Percentiles rank a stretch among this genome's conserved stretches.
These are phyloP conservation scores for Podarcis lilfordi DNA, from an alignment of 2,797 vertebrate genomes.

Conservation along the genomic window DNA sequence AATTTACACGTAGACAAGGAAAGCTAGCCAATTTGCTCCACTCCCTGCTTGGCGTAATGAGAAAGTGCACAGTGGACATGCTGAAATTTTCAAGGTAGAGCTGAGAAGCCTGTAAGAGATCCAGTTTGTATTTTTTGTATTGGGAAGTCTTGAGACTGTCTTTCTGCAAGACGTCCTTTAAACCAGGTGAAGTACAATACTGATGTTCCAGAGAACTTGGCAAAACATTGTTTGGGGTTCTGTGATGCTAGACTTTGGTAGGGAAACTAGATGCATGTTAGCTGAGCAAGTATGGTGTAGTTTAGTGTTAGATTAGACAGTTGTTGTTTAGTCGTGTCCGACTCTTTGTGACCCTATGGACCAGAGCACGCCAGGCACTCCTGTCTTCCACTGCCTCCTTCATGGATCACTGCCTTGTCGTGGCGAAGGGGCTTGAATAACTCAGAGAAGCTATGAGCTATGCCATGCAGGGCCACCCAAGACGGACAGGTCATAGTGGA, in stretches of 20 bases:
- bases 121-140: background rate
- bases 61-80: background rate
- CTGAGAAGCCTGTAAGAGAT: background rate
- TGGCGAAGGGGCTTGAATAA: too few species aligned
- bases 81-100: background rate
- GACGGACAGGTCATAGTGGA: too few species aligned
- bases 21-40: background rate
- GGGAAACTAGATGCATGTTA: background rate
- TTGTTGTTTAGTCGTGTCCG: too few species aligned
- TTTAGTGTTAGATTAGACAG: background rate
- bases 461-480: too few species aligned
- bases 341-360: too few species aligned
- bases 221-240: background rate
- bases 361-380: too few species aligned
- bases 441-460: too few species aligned
- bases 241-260: background rate
- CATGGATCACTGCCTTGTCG: too few species aligned
- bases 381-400: too few species aligned
- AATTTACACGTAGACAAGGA: conserved; percentile 11
- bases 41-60: background rate
- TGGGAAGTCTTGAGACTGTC: background rate
- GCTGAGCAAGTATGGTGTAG: background rate
- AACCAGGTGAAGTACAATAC: background rate
- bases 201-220: background rate
- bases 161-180: background rate